Evolutionary conservation across 2,888 invertebrate genomes (phyloP), one percentile per base, ranked within the genome.

Genomic region (Bellardia bayeri): DNA sequence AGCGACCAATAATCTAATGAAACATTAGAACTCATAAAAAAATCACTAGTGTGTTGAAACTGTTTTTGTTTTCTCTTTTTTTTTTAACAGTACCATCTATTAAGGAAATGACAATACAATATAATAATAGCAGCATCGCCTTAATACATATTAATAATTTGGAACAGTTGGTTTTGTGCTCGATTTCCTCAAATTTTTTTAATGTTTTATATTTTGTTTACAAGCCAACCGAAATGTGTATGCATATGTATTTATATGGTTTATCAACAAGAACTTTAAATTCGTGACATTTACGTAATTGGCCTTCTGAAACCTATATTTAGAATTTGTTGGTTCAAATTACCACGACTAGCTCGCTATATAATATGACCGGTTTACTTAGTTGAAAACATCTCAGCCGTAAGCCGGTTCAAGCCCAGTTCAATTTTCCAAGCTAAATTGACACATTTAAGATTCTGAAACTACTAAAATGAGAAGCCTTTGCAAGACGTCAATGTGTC

Each of bases 121-220:
- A 14, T 37, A 13, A 61, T 14, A 61, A 37, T 33, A 61, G n/a
- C 33, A 37, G 13, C 61, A 61, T 14, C n/a, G 61, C 0, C 14
- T 61, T 14, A 61, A 14, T 61, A 61, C 37, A 5, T 61, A 61
- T 61, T 61, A 61, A 61, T 61, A 61, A 14, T 6, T 14, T 37
- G 14, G 56, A 23, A 9, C 8, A 51, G 51, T 51, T 51, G 3
- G 14, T 14, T n/a, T 51, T 13, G 13, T 13, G 45, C 30, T 58
- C 11, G 4, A 11, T 5, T 58, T 9, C 30, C 3, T 13, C 13
- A 11, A 5, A 14, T 13, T 14, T 14, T 61, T 14, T 3, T 2
- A 30, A 23, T 30, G 7, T 61, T 14, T 16, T 1, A 23, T 5
- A 23, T 11, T 2, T 4, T 30, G 4, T 30, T 30, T 58, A 30